Conservation (phyloP, 2,797 vertebrate species). For the Saxicola maurus region DNA sequence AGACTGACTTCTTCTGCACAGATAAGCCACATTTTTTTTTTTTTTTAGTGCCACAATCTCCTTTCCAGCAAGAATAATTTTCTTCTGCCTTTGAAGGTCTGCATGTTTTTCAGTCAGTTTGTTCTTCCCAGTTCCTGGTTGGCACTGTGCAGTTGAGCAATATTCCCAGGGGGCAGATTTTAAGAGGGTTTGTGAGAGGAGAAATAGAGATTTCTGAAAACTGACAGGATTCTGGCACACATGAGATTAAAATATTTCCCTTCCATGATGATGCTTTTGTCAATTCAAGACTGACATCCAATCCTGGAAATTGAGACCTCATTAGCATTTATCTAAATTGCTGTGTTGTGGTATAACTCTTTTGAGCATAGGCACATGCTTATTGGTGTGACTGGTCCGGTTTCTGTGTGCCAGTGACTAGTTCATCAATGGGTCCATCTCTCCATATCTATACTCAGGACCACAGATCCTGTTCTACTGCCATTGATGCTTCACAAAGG, state of each 20-base stretch:
- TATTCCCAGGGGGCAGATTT: slow-evolving; percentile 3
- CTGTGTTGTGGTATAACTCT: background rate
- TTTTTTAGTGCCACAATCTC: background rate
- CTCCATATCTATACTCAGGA: background rate
- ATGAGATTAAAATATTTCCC: slow-evolving; percentile 31
- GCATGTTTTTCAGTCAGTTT: background rate
- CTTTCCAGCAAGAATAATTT: slow-evolving; percentile 7
- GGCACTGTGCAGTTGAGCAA: background rate
- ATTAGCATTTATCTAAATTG: background rate
- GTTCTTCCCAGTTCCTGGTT: background rate
- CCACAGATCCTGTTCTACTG: background rate
- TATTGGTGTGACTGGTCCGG: background rate
- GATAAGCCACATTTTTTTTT: background rate
- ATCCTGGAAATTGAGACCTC: slow-evolving; percentile 16
- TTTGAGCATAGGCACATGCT: fast-evolving
- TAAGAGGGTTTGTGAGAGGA: background rate
- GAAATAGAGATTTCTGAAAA: slow-evolving; percentile 51
- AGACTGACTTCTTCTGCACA: background rate
- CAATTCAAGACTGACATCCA: slow-evolving; percentile 28
- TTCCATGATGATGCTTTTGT: background rate
- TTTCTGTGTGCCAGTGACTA: background rate
- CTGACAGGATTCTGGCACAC: slow-evolving; percentile 29
- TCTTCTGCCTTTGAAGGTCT: background rate
- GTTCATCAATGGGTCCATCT: background rate
- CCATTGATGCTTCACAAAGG: background rate